phyloP scores from a whole-genome alignment of 1,140 invertebrate species.

The Brachystomella parvula region DNA sequence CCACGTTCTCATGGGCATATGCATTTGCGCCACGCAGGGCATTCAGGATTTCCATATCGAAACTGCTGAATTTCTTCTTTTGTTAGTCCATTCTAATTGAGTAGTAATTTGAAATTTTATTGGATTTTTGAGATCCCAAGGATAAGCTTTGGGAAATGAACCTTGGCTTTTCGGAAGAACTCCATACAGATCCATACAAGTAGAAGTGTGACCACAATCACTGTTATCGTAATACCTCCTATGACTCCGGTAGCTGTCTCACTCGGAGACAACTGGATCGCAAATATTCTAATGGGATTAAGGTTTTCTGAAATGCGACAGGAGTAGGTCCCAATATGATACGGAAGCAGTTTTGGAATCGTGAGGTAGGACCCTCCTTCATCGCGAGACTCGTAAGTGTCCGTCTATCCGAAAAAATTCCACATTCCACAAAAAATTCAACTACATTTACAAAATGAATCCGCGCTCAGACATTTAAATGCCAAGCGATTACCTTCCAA shows the following conservation, averaged over 20 bases:
- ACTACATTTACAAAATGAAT: neutral
- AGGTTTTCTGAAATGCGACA: neutral
- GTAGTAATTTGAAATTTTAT: no score
- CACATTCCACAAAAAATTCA: neutral
- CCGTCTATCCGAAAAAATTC: neutral
- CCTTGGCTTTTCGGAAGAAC: neutral
- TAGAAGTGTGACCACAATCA: neutral
- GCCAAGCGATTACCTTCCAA: constrained; percentile 1
- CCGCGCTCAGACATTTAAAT: no score
- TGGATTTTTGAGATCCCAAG: no score
- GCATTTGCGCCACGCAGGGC: neutral
- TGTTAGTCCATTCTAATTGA: constrained; percentile 4
- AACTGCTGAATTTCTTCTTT: constrained; percentile 7
- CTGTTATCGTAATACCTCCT: neutral
- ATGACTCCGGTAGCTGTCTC: neutral
- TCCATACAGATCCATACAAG: constrained; percentile 7
- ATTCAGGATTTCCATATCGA: constrained; percentile 1
- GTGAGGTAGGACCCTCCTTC: neutral
- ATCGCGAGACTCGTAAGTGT: neutral
- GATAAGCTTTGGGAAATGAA: no score
- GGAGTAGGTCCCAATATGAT: neutral
- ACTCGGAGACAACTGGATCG: neutral
- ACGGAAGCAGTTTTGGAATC: neutral
- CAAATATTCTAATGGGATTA: neutral
- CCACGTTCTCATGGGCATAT: constrained; percentile 4